Evolutionary conservation across 2,797 vertebrate species (phyloP).

Genomic region (Cossypha caffra): DNA sequence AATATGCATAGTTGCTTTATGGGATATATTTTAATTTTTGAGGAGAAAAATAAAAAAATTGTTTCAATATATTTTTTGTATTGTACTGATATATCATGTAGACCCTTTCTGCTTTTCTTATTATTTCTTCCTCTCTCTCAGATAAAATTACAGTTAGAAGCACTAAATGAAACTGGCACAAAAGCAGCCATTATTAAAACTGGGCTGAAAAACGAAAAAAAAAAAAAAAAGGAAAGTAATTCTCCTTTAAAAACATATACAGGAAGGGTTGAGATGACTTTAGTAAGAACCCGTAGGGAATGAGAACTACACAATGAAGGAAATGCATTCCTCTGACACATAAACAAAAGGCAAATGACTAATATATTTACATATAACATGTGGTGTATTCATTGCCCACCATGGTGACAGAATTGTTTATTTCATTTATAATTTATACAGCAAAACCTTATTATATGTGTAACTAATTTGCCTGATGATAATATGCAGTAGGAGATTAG

Average conservation of each 20-base stretch:
- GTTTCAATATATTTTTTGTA: constrained; percentile 74
- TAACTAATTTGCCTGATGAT: constrained; percentile 82
- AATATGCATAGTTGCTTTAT: constrained; percentile 66
- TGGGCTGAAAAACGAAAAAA: constrained; percentile 52
- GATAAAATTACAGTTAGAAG: constrained; percentile 70
- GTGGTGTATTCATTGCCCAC: constrained; percentile 79
- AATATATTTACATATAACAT: constrained; percentile 84
- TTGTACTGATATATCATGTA: constrained; percentile 70
- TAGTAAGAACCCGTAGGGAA: constrained; percentile 69
- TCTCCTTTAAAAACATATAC: constrained; percentile 68
- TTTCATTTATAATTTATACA: constrained; percentile 84
- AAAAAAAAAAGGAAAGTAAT: constrained; percentile 63
- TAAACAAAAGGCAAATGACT: constrained; percentile 83
- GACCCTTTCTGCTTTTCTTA: constrained; percentile 63
- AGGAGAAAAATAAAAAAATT: constrained; percentile 67
- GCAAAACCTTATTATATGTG: constrained; percentile 82
- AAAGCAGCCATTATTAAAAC: constrained; percentile 76
- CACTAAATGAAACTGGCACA: constrained; percentile 74
- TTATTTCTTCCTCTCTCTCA: constrained; percentile 52
- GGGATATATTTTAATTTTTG: constrained; percentile 69
- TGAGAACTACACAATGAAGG: constrained; percentile 69
- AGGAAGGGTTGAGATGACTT: constrained; percentile 70
- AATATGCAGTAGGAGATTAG: constrained; percentile 75
- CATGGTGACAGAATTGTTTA: constrained; percentile 79
- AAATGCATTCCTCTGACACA: constrained; percentile 79